These are phyloP conservation scores for Amphimedon queenslandica DNA, from an alignment of 37 sponge, comb jelly and placozoan genomes.

Conservation along the genomic window DNA sequence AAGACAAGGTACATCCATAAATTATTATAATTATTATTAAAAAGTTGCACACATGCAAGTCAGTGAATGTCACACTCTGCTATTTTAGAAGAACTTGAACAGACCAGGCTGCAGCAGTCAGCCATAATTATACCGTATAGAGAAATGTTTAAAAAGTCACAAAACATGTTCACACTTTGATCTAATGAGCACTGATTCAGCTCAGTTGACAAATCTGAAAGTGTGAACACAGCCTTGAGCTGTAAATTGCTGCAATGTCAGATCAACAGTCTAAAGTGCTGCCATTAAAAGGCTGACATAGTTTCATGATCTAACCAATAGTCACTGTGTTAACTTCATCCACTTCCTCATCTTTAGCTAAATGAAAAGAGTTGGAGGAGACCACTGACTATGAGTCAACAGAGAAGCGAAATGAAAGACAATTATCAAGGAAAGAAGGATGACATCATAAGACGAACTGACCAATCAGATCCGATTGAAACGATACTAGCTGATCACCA, in stretches of 20 bases:
- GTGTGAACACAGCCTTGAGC: no score
- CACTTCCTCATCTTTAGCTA: constrained; percentile 11
- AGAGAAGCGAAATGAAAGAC: constrained; percentile 41
- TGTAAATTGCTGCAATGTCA: no score
- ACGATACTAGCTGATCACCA: constrained; percentile 38
- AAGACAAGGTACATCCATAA: constrained; percentile 30
- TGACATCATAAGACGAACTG: not conserved
- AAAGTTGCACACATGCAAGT: not conserved
- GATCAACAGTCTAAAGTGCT: no score
- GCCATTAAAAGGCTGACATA: no score
- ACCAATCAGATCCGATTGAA: constrained; percentile 5
- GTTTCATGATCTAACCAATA: not conserved
- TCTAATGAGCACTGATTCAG: no score
- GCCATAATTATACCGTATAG: no score
- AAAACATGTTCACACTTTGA: no score
- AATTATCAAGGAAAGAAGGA: constrained; percentile 15
- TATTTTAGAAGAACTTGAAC: no score
- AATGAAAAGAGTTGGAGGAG: constrained; percentile 40
- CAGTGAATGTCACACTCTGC: no score
- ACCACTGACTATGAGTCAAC: constrained; percentile 54
- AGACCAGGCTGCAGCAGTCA: no score
- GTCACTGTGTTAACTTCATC: not conserved
- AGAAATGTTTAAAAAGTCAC: no score
- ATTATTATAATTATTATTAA: not conserved
- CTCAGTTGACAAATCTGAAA: no score